Evolutionary conservation across 2,888 invertebrate genomes (phyloP).

Genomic region (Cantharis rufa): DNA sequence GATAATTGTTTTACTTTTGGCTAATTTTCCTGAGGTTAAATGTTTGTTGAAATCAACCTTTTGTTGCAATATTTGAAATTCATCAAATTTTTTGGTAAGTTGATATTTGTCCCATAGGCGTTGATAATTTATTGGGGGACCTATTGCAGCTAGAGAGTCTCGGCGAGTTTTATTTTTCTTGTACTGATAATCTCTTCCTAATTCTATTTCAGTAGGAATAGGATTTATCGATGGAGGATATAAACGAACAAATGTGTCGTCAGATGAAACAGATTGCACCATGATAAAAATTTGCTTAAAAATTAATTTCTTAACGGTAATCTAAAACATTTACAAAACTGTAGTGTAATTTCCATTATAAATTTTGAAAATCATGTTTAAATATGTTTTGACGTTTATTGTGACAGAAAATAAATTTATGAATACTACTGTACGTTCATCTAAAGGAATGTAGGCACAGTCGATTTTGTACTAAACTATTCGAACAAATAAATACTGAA

Average conservation of each 20-base stretch:
- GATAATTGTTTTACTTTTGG: background rate
- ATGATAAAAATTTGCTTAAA: background rate
- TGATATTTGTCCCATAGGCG: background rate
- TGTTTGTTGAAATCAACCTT: background rate
- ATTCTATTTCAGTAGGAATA: background rate
- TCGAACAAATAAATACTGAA: no score
- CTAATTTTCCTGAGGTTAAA: background rate
- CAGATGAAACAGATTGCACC: background rate
- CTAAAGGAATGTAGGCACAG: background rate
- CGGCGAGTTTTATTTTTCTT: background rate
- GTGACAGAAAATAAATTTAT: background rate
- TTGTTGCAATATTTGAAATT: background rate
- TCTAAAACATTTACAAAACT: background rate
- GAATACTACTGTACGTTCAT: no score
- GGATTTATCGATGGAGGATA: background rate
- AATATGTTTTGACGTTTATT: background rate
- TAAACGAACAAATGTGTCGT: background rate
- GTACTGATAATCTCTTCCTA: background rate
- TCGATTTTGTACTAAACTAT: no score
- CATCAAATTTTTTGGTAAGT: background rate
- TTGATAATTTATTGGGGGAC: background rate
- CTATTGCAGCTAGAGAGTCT: background rate
- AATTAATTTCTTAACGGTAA: background rate
- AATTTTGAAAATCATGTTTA: background rate
- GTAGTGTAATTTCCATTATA: background rate